A percentile compares a stretch with the other conserved stretches of the same genome.
Evolutionary conservation across 2,113 vertebrate species (phyloP).

Genomic region (Lota lota): DNA sequence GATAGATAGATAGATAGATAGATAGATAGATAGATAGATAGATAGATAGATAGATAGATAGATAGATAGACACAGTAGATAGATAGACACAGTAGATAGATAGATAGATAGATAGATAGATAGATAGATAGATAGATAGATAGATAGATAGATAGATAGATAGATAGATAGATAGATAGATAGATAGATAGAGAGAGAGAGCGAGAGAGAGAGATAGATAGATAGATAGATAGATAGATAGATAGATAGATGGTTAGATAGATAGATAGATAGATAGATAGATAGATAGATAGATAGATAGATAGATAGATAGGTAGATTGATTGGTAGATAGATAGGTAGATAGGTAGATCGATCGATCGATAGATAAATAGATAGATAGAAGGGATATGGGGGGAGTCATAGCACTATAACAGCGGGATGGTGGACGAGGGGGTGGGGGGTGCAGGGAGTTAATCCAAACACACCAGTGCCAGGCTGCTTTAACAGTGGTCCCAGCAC

Average conservation of each 20-base stretch:
- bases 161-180: background rate
- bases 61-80: conserved; percentile 2
- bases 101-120: background rate
- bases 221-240: too few species aligned
- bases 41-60: conserved; percentile 7
- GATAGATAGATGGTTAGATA: too few species aligned
- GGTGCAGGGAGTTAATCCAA: conserved; percentile 47
- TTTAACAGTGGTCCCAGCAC: conserved; percentile 67
- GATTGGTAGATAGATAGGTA: conserved; percentile 15
- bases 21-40: too few species aligned
- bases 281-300: too few species aligned
- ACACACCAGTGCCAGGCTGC: conserved; percentile 62
- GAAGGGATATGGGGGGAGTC: conserved; percentile 9
- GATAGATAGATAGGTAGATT: background rate
- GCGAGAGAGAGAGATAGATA: too few species aligned
- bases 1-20: too few species aligned
- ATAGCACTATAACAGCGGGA: too few species aligned
- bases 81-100: background rate
- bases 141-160: conserved; percentile 18
- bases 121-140: conserved; percentile 22
- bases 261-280: conserved; percentile 20
- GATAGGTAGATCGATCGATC: conserved; percentile 28
- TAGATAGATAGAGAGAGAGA: too few species aligned
- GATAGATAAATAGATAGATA: background rate
- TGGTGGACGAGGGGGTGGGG: background rate